Evolutionary conservation across 1,140 invertebrate genomes (phyloP).

Genomic region (Tetragonula clypearis): DNA sequence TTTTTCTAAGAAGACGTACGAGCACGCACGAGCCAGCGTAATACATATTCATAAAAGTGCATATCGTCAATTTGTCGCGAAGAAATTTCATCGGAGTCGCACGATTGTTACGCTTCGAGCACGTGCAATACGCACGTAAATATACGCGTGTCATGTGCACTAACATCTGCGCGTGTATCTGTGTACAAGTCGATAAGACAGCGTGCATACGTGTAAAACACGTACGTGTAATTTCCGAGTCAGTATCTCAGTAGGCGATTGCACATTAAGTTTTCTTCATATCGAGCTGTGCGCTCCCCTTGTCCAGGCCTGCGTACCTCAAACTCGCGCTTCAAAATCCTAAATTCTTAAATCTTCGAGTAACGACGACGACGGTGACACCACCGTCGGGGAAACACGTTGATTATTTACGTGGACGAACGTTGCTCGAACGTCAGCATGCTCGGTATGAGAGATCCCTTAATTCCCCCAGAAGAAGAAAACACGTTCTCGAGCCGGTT

Average conservation of each 20-base stretch:
- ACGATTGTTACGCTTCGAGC: conserved; percentile 1
- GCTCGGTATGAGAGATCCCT: conserved; percentile 24
- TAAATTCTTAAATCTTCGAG: neutral
- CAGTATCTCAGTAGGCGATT: conserved; percentile 41
- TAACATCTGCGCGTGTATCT: neutral
- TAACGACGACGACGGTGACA: too few relatives aligned
- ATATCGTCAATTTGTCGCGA: neutral
- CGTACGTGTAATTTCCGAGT: conserved; percentile 50
- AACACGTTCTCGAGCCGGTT: conserved; percentile 70
- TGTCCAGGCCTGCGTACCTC: neutral
- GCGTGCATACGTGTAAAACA: conserved; percentile 24
- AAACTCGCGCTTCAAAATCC: neutral
- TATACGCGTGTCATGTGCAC: conserved; percentile 3
- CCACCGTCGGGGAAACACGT: neutral
- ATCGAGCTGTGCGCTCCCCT: conserved; percentile 9
- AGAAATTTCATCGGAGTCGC: neutral
- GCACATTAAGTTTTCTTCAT: conserved; percentile 40
- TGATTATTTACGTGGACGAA: neutral
- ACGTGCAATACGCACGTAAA: conserved; percentile 24
- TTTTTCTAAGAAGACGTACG: neutral
- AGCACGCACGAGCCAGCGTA: too few relatives aligned
- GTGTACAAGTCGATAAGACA: conserved; percentile 17
- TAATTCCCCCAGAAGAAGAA: conserved; percentile 48
- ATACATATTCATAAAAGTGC: neutral
- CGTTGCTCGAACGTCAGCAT: neutral